These are phyloP conservation scores for Pterocles gutturalis DNA, from an alignment of 2,113 vertebrate genomes.

Conservation along the genomic window DNA sequence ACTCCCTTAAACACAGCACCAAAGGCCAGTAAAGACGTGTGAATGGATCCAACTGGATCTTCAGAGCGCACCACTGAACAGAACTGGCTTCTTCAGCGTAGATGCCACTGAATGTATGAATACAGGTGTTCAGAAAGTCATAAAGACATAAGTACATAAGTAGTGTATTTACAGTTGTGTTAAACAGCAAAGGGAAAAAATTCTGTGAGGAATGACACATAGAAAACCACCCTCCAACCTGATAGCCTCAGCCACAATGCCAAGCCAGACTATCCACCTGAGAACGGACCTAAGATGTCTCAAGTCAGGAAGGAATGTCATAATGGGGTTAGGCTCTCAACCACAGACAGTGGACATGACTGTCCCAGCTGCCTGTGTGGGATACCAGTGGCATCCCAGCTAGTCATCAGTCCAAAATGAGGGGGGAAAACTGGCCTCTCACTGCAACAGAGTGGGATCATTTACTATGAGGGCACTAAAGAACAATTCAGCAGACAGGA, in stretches of 20 bases:
- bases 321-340: accelerated
- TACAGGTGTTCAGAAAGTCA: neutral
- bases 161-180: neutral
- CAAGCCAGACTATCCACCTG: neutral
- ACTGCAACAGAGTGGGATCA: neutral
- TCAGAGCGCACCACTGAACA: neutral
- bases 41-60: neutral
- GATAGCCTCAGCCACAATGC: neutral
- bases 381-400: neutral
- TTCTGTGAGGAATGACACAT: neutral
- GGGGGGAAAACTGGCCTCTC: neutral
- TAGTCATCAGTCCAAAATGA: neutral
- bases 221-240: neutral
- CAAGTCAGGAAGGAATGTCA: neutral
- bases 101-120: neutral
- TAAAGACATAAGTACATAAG: neutral
- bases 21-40: neutral
- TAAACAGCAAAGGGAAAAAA: neutral
- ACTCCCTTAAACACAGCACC: neutral
- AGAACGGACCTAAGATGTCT: neutral
- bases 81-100: neutral
- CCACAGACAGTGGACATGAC: too few relatives aligned
- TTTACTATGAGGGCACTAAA: neutral
- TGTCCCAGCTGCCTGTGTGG: neutral
- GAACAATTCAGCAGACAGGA: neutral